Percentiles rank a stretch among this genome's conserved stretches.
Evolutionary conservation across 2,113 vertebrate species (phyloP).

Genomic region (Antennarius striatus): DNA sequence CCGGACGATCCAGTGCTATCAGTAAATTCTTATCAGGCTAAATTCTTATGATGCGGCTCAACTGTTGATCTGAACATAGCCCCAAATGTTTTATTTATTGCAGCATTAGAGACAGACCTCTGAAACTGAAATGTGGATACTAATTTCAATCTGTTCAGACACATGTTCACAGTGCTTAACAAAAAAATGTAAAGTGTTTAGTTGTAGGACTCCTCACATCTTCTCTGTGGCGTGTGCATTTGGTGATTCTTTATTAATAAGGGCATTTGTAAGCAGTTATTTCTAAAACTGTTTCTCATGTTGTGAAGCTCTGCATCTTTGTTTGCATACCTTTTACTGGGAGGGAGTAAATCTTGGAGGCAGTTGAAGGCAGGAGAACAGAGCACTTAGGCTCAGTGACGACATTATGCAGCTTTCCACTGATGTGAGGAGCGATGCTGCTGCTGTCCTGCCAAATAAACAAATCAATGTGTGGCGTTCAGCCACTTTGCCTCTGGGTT

Average conservation of each 20-base stretch:
- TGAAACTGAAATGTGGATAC: too few species aligned
- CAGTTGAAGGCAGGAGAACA: conserved; percentile 22
- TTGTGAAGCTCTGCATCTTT: conserved; percentile 5
- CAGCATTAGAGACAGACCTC: too few species aligned
- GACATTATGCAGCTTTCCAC: neutral
- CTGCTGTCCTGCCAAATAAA: conserved; percentile 34
- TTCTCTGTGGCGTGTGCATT: neutral
- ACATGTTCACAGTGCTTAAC: too few species aligned
- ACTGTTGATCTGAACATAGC: neutral
- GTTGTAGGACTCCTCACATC: neutral
- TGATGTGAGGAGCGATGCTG: conserved; percentile 1
- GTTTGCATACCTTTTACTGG: conserved; percentile 5
- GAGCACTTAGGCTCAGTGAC: neutral
- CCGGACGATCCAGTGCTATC: neutral
- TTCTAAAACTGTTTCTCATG: neutral
- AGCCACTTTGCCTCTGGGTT: conserved; percentile 26
- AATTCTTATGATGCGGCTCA: neutral
- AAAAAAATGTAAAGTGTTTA: neutral
- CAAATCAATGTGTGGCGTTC: conserved; percentile 31
- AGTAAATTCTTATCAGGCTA: too few species aligned
- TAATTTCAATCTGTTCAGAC: too few species aligned
- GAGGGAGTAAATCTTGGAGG: conserved; percentile 15
- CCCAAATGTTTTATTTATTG: neutral
- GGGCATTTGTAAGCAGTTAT: neutral
- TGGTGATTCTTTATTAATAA: conserved; percentile 2